A percentile compares a stretch with the other conserved stretches of the same genome.
Conservation (phyloP, 2,113 vertebrate genomes). For the Ammodytes dubius region DNA sequence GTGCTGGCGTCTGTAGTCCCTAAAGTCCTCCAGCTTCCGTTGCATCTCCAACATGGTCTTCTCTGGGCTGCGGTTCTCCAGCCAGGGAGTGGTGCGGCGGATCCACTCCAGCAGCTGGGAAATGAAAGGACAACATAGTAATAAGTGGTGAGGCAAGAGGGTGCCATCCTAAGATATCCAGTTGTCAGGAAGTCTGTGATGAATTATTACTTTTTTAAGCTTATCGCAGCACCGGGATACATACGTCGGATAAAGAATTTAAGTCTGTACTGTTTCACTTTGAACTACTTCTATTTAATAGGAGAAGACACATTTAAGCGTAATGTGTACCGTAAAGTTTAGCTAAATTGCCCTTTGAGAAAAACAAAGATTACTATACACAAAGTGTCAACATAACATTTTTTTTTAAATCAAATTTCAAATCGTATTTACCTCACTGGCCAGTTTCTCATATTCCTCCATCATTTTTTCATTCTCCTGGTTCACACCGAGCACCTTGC, state of each 20-base stretch:
- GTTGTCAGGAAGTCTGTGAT: constrained; percentile 21
- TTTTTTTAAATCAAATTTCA: constrained; percentile 23
- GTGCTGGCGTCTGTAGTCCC: constrained; percentile 97
- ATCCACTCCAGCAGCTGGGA: constrained; percentile 94
- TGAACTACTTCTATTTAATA: constrained; percentile 1
- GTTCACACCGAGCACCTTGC: constrained; percentile 98
- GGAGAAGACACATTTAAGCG: background rate
- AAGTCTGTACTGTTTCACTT: constrained; percentile 30
- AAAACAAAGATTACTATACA: constrained; percentile 10
- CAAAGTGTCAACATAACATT: constrained; percentile 13
- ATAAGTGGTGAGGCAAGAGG: constrained; percentile 18
- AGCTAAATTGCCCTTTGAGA: background rate
- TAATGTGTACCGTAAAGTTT: background rate
- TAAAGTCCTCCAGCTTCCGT: constrained; percentile 97
- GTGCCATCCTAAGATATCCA: background rate
- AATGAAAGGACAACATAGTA: constrained; percentile 33
- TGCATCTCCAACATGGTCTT: constrained; percentile 97
- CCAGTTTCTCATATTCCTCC: constrained; percentile 98
- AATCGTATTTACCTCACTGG: constrained; percentile 92
- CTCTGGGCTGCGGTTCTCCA: constrained; percentile 95
- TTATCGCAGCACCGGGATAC: constrained; percentile 1
- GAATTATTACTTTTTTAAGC: constrained; percentile 17
- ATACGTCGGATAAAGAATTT: background rate
- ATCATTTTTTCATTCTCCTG: constrained; percentile 99
- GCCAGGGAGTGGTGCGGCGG: constrained; percentile 96